These are phyloP conservation scores for Drosophila anomalata DNA, from an alignment of 2,888 invertebrate genomes.

Conservation along the genomic window DNA sequence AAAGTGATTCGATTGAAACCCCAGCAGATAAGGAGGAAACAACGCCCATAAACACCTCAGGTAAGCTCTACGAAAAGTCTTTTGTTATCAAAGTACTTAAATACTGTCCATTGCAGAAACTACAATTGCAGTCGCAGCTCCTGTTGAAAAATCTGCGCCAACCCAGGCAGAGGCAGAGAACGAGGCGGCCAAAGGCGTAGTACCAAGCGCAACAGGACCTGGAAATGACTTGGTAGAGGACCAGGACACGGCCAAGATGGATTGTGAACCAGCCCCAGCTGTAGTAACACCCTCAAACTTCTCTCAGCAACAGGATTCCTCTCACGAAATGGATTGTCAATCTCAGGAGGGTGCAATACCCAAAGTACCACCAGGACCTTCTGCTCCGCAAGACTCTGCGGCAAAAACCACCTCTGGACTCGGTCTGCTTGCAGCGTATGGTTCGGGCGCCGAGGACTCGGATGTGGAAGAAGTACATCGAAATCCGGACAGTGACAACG, in stretches of 20 bases:
- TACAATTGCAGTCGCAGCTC: neutral
- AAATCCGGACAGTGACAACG: constrained; percentile 54
- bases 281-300: neutral
- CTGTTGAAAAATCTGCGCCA: constrained; percentile 28
- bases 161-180: neutral
- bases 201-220: neutral
- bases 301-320: neutral
- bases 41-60: constrained; percentile 29
- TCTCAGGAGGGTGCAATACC: neutral
- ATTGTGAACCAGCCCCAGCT: neutral
- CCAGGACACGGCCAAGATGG: constrained; percentile 7
- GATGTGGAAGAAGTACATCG: constrained; percentile 34
- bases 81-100: neutral
- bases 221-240: neutral
- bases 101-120: constrained; percentile 15
- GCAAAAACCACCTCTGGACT: constrained; percentile 54
- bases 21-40: constrained; percentile 16
- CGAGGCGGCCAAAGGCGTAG: neutral
- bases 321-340: constrained; percentile 19
- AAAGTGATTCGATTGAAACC: neutral
- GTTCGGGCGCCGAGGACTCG: constrained; percentile 65
- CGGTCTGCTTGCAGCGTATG: constrained; percentile 77
- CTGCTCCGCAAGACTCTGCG: neutral
- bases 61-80: constrained; percentile 35
- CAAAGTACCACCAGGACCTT: constrained; percentile 12